Conservation (phyloP, 2,797 vertebrate species). For the Epinephelus coioides region DNA sequence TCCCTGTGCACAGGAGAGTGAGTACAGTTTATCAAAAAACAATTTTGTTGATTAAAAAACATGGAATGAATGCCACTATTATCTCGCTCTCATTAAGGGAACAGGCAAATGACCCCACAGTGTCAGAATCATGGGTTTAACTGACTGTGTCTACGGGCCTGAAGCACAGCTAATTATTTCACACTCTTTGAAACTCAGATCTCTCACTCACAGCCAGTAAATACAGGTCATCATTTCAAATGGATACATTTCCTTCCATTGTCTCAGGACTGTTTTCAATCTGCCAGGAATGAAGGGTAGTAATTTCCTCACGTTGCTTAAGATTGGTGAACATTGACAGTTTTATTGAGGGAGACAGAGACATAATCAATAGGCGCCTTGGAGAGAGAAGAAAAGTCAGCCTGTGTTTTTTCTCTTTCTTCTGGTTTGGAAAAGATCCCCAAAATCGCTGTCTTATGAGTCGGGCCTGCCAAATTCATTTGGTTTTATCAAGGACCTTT, state of each 20-base stretch:
- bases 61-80: not conserved
- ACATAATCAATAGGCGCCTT: constrained; percentile 82
- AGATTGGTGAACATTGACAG: constrained; percentile 80
- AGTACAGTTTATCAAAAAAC: not conserved
- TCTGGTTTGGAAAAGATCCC: constrained; percentile 79
- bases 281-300: constrained; percentile 69
- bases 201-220: constrained; percentile 23
- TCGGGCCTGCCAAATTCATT: constrained; percentile 80
- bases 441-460: constrained; percentile 76
- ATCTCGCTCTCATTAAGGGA: not conserved
- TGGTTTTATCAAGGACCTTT: constrained; percentile 83
- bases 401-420: constrained; percentile 68
- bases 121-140: constrained; percentile 20
- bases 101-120: not conserved
- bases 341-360: constrained; percentile 83
- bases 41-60: constrained; percentile 1
- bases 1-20: not conserved
- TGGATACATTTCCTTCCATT: constrained; percentile 39
- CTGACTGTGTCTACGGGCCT: not conserved
- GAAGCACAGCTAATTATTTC: constrained; percentile 53
- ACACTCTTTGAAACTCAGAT: constrained; percentile 47
- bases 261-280: constrained; percentile 68
- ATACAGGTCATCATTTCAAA: constrained; percentile 49
- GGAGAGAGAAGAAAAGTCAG: constrained; percentile 72
- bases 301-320: constrained; percentile 77